Percentiles rank a stretch among this genome's conserved stretches.
Conservation (phyloP, 2,797 vertebrate genomes). For the Etheostoma nigrum region DNA sequence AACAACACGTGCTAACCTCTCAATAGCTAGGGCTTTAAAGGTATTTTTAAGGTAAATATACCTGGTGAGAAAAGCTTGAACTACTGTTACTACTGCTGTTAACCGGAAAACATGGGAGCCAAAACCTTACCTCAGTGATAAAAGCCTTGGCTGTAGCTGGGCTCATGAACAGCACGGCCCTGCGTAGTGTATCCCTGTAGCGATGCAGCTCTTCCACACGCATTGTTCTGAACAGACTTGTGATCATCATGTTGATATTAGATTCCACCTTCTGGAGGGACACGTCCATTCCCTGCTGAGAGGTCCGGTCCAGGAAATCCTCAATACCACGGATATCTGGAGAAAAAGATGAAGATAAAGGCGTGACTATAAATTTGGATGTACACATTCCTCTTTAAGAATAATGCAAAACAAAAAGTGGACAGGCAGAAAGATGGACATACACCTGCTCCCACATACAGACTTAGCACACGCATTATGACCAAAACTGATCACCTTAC, state of each 20-base stretch:
- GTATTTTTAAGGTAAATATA: constrained; percentile 4
- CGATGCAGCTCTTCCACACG: constrained; percentile 97
- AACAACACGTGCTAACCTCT: not conserved
- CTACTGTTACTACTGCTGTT: not conserved
- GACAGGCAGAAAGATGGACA: not conserved
- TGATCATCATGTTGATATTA: constrained; percentile 99
- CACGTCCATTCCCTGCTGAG: constrained; percentile 98
- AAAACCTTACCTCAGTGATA: constrained; percentile 91
- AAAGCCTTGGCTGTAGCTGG: constrained; percentile 96
- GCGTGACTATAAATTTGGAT: not conserved
- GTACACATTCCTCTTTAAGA: not conserved
- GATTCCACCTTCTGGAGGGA: constrained; percentile 98
- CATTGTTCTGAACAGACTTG: constrained; percentile 95
- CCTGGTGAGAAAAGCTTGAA: not conserved
- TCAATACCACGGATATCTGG: constrained; percentile 98
- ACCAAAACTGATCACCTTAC: constrained; percentile 25
- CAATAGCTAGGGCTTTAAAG: not conserved
- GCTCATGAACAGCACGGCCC: constrained; percentile 97
- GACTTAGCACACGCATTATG: constrained; percentile 19
- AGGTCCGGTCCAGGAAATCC: constrained; percentile 96
- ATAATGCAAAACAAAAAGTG: not conserved
- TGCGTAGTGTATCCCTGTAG: constrained; percentile 94
- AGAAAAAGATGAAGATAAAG: not conserved
- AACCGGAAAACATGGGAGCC: not conserved
- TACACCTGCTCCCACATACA: constrained; percentile 1